Conservation (phyloP, 64 coral and sea anemone species). For the Trachythela sp. region DNA sequence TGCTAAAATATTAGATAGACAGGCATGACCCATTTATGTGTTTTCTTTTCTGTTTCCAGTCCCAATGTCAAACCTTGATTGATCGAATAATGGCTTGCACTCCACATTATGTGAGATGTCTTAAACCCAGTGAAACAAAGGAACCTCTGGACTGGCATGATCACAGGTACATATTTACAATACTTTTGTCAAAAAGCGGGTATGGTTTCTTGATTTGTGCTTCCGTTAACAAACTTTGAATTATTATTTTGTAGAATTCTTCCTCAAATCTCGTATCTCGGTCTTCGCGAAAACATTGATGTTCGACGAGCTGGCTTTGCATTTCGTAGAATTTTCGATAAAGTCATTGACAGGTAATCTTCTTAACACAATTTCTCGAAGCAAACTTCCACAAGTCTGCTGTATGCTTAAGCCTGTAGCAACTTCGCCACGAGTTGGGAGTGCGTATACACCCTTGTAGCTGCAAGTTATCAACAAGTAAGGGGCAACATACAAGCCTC, state of each 20-base stretch:
- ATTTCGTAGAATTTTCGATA: conserved; percentile 63
- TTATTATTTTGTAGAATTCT: conserved; percentile 47
- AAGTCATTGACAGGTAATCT: conserved; percentile 57
- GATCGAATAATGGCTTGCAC: conserved; percentile 81
- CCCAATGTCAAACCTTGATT: conserved; percentile 68
- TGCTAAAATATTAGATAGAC: no score
- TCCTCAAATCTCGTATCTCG: conserved; percentile 86
- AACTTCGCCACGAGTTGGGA: not conserved
- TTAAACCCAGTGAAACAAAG: conserved; percentile 86
- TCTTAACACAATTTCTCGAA: no score
- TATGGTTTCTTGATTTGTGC: not conserved
- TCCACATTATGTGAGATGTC: conserved; percentile 92
- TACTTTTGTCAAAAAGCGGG: not conserved
- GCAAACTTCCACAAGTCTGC: not conserved
- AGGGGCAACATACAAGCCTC: not conserved
- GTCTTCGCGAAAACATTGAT: conserved; percentile 79
- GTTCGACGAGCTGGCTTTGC: conserved; percentile 92
- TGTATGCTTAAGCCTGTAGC: no score
- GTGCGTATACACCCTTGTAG: not conserved
- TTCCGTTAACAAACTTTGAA: not conserved
- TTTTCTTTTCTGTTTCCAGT: conserved; percentile 25
- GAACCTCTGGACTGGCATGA: conserved; percentile 81
- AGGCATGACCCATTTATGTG: no score
- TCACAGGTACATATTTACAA: conserved; percentile 35
- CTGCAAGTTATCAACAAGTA: no score